phyloP scores from a whole-genome alignment of 2,888 invertebrate species.

The Scaptomyza caliginosa region DNA sequence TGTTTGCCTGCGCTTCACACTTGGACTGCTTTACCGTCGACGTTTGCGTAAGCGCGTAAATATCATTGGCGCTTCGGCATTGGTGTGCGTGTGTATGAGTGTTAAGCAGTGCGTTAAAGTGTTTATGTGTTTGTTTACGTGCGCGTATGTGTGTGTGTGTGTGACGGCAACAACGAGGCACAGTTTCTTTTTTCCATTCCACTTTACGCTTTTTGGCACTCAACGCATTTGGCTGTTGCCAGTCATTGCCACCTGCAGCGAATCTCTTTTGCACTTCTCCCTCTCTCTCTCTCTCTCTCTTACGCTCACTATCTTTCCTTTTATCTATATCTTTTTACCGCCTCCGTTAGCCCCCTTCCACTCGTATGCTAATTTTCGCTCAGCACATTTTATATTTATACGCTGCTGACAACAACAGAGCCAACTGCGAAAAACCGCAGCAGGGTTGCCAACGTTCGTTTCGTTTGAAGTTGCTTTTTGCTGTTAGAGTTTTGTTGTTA shows the following conservation, averaged over 20 bases:
- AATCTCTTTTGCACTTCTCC: not conserved
- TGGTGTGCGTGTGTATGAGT: slow-evolving; percentile 5
- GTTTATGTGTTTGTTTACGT: slow-evolving; percentile 58
- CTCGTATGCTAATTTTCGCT: slow-evolving; percentile 69
- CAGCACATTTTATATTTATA: slow-evolving; percentile 66
- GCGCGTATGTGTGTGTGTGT: slow-evolving; percentile 14
- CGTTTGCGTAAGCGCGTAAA: slow-evolving; percentile 53
- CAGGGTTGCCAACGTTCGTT: slow-evolving; percentile 50
- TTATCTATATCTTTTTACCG: slow-evolving; percentile 9
- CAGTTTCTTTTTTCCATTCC: slow-evolving; percentile 12
- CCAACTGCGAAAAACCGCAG: slow-evolving; percentile 33
- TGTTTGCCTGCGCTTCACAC: slow-evolving; percentile 6
- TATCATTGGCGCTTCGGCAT: slow-evolving; percentile 44
- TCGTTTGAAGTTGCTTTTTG: slow-evolving; percentile 47
- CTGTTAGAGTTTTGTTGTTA: slow-evolving; percentile 8
- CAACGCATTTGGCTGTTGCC: slow-evolving; percentile 26
- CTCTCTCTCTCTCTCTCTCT: not conserved
- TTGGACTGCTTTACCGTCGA: slow-evolving; percentile 22
- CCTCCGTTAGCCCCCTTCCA: not conserved
- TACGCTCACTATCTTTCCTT: not conserved
- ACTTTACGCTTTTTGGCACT: slow-evolving; percentile 37
- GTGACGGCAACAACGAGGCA: not conserved
- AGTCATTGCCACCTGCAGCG: slow-evolving; percentile 49
- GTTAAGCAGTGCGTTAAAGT: slow-evolving; percentile 73
- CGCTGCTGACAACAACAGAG: slow-evolving; percentile 52